These are phyloP conservation scores for Acrobasis consociella DNA, from an alignment of 2,888 invertebrate genomes.

Conservation along the genomic window DNA sequence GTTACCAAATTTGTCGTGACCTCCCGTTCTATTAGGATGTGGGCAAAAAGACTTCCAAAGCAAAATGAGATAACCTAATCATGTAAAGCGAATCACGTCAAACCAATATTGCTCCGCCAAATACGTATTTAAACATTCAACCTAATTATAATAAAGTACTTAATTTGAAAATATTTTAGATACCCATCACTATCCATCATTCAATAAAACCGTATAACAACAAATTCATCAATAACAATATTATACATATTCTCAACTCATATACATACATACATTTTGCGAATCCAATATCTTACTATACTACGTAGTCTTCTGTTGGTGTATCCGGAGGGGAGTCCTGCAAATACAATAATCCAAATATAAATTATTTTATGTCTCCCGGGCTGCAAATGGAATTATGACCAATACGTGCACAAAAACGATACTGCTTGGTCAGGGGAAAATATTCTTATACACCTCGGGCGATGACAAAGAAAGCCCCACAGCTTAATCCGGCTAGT, in stretches of 20 bases:
- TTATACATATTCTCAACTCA: conserved; percentile 2
- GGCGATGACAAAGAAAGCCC: no score
- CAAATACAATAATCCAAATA: conserved; percentile 25
- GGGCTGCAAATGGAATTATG: no score
- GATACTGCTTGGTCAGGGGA: no score
- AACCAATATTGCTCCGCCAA: conserved; percentile 8
- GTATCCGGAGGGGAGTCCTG: conserved; percentile 39
- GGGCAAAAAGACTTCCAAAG: neutral
- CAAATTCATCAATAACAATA: conserved; percentile 17
- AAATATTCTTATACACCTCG: no score
- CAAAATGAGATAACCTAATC: neutral
- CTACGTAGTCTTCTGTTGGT: conserved; percentile 36
- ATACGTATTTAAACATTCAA: neutral
- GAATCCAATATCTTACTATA: conserved; percentile 31
- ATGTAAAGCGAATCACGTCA: neutral
- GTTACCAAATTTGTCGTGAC: no score
- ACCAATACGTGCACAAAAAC: no score
- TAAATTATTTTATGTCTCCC: conserved; percentile 30
- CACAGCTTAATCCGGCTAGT: no score
- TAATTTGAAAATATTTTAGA: conserved; percentile 3
- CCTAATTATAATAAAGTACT: neutral
- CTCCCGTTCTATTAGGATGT: no score
- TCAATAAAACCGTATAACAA: conserved; percentile 9
- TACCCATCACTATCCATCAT: neutral
- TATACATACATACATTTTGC: conserved; percentile 26